A percentile compares a stretch with the other conserved stretches of the same genome.
Evolutionary conservation across 2,888 invertebrate species (phyloP).

Genomic region (Leptinotarsa tumamoca): DNA sequence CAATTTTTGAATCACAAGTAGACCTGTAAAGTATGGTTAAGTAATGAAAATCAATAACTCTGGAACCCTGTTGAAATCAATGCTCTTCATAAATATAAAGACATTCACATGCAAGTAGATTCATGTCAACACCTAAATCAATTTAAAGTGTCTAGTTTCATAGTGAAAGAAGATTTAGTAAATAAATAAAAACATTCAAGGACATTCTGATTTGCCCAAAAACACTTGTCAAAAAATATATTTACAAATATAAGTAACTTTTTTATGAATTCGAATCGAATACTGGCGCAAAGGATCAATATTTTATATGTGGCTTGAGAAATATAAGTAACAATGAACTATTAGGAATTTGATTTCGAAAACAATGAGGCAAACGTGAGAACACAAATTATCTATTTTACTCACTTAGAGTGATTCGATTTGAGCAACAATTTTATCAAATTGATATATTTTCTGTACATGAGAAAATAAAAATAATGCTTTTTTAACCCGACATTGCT

Average conservation of each 20-base stretch:
- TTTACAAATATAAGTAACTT: slow-evolving; percentile 46
- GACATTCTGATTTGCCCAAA: slow-evolving; percentile 28
- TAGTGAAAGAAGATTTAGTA: background rate
- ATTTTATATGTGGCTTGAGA: slow-evolving; percentile 49
- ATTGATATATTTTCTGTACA: background rate
- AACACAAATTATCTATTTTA: background rate
- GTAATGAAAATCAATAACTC: no score
- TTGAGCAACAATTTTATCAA: background rate
- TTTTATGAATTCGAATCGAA: slow-evolving; percentile 42
- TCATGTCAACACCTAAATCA: slow-evolving; percentile 8
- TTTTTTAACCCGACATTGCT: background rate
- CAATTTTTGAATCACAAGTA: background rate
- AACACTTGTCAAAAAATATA: slow-evolving; percentile 33
- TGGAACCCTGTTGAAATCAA: no score
- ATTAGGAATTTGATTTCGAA: background rate
- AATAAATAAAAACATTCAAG: background rate
- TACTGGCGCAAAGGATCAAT: slow-evolving; percentile 50
- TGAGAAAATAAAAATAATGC: no score
- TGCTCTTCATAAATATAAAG: no score
- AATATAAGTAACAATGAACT: slow-evolving; percentile 6
- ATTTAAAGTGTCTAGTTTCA: slow-evolving; percentile 5
- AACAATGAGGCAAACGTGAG: background rate
- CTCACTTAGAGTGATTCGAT: background rate
- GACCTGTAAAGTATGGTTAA: no score
- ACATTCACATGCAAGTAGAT: no score